phyloP scores from a whole-genome alignment of 2,888 invertebrate genomes.

The Agonopterix arenella region DNA sequence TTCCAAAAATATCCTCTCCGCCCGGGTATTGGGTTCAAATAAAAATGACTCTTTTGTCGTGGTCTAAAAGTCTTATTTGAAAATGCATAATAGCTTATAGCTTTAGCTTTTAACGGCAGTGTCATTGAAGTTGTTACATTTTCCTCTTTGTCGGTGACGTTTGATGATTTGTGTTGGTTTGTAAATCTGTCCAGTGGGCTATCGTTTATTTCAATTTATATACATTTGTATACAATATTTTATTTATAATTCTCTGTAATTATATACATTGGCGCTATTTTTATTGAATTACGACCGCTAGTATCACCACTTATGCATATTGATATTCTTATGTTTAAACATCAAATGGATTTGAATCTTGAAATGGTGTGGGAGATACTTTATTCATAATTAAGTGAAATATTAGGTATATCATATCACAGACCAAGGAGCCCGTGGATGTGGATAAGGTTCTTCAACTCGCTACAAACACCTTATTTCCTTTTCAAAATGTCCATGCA shows the following conservation, averaged over 20 bases:
- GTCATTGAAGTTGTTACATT: slow-evolving; percentile 8
- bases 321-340: background rate
- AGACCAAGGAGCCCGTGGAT: slow-evolving; percentile 1
- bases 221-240: background rate
- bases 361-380: background rate
- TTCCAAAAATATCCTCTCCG: slow-evolving; percentile 25
- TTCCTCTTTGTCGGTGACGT: slow-evolving; percentile 7
- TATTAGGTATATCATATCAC: too few species aligned
- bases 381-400: background rate
- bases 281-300: too few species aligned
- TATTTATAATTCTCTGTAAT: too few species aligned
- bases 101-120: slow-evolving; percentile 3
- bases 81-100: slow-evolving; percentile 9
- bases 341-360: background rate
- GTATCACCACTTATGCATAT: too few species aligned
- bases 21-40: slow-evolving; percentile 9
- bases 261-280: too few species aligned
- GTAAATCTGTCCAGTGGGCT: background rate
- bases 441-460: slow-evolving; percentile 9
- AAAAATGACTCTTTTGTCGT: background rate
- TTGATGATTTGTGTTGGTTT: background rate
- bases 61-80: slow-evolving; percentile 3
- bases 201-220: background rate
- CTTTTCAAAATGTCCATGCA: slow-evolving; percentile 32
- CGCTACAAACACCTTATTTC: slow-evolving; percentile 30